A percentile compares a stretch with the other conserved stretches of the same genome.
Conservation (phyloP, 2,797 vertebrate genomes). For the Pseudochromis fuscus region DNA sequence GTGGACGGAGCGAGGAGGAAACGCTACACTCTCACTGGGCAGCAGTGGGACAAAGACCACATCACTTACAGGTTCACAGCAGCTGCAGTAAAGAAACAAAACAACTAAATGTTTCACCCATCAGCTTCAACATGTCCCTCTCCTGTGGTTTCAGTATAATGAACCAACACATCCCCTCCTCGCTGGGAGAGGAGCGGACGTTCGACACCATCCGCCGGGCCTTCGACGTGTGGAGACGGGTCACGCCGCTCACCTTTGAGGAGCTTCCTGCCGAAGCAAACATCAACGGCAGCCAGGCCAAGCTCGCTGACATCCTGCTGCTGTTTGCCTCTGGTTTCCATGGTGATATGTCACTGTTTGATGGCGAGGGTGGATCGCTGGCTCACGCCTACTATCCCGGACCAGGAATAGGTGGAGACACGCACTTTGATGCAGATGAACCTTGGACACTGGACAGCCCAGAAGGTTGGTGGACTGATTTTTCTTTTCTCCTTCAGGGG, state of each 20-base stretch:
- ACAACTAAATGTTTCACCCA: not conserved
- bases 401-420: constrained; percentile 95
- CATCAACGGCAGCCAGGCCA: constrained; percentile 81
- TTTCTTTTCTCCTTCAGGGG: too few species aligned
- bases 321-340: constrained; percentile 97
- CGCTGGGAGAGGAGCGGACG: constrained; percentile 87
- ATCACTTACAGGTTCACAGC: constrained; percentile 84
- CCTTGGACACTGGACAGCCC: constrained; percentile 94
- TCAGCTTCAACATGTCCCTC: not conserved
- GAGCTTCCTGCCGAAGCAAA: constrained; percentile 88
- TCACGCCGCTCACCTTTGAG: constrained; percentile 89
- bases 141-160: constrained; percentile 85
- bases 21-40: constrained; percentile 87
- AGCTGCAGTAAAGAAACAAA: not conserved
- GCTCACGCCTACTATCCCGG: constrained; percentile 98
- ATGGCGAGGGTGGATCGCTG: constrained; percentile 94
- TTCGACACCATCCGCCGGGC: constrained; percentile 87
- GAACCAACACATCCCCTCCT: constrained; percentile 87
- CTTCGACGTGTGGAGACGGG: constrained; percentile 90
- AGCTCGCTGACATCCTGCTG: constrained; percentile 91
- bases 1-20: constrained; percentile 86
- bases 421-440: constrained; percentile 95
- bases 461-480: constrained; percentile 79
- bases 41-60: constrained; percentile 82
- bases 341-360: constrained; percentile 96